Percentiles rank a stretch among this genome's conserved stretches.
Conservation (phyloP, 2,113 vertebrate species). For the Clarias gariepinus region DNA sequence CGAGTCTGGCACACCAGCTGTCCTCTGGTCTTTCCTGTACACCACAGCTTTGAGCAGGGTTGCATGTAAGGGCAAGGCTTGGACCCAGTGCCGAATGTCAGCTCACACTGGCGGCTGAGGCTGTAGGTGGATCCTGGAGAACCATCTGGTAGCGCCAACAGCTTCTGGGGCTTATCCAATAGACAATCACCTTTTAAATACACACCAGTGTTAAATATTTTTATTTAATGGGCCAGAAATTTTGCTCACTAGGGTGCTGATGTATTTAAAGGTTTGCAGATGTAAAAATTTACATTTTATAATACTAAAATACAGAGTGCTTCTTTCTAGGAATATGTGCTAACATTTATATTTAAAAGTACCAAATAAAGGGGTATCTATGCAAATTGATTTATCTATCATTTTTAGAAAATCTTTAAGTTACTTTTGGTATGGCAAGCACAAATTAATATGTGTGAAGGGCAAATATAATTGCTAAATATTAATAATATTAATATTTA, state of each 20-base stretch:
- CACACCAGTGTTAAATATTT: not conserved
- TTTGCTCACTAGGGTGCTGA: no score
- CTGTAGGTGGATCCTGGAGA: conserved; percentile 83
- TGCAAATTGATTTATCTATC: not conserved
- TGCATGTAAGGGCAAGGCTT: conserved; percentile 96
- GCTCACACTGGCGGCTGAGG: conserved; percentile 90
- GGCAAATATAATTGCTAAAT: not conserved
- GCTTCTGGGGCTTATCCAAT: conserved; percentile 89
- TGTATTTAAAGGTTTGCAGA: no score
- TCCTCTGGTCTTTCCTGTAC: conserved; percentile 88
- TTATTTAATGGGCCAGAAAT: no score
- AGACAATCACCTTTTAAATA: conserved; percentile 86
- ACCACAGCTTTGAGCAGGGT: conserved; percentile 92
- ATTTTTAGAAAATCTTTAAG: not conserved
- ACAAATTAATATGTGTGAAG: not conserved
- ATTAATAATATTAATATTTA: no score
- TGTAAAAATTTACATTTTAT: no score
- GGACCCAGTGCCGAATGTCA: conserved; percentile 89
- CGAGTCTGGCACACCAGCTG: conserved; percentile 95
- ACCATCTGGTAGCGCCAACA: conserved; percentile 78
- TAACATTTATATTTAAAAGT: not conserved
- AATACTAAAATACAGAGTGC: no score
- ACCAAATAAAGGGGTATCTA: not conserved
- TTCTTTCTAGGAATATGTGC: not conserved
- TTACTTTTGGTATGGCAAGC: not conserved